Percentiles rank a stretch among this genome's conserved stretches.
These are phyloP conservation scores for Equus przewalskii DNA, from an alignment of 2,113 vertebrate genomes.

Conservation along the genomic window DNA sequence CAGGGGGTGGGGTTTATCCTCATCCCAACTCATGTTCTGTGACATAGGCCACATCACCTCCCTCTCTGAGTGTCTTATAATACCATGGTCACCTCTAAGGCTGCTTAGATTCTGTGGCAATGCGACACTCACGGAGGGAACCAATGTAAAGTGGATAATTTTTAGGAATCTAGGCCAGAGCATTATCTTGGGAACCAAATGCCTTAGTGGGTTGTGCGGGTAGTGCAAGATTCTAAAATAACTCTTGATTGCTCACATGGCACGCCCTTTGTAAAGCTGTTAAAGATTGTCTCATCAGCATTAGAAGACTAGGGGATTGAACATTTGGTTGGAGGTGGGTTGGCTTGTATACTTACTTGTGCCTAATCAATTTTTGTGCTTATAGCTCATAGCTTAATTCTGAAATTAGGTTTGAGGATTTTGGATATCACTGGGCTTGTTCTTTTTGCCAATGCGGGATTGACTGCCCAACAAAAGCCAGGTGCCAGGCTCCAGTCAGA, in stretches of 20 bases:
- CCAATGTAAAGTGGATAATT: background rate
- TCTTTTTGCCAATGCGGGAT: constrained; percentile 48
- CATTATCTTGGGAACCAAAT: background rate
- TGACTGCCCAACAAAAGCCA: constrained; percentile 51
- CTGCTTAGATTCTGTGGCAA: background rate
- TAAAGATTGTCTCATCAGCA: background rate
- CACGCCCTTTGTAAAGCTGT: background rate
- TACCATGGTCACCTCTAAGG: background rate
- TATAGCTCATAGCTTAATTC: background rate
- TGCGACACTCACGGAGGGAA: background rate
- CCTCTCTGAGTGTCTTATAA: background rate
- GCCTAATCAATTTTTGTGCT: constrained; percentile 50
- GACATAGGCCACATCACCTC: background rate
- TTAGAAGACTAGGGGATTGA: background rate
- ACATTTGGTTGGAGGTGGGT: background rate
- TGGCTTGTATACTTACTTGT: constrained; percentile 17
- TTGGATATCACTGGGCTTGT: background rate
- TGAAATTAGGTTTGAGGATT: constrained; percentile 2
- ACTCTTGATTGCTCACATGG: background rate
- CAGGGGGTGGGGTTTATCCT: background rate
- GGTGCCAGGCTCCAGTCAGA: constrained; percentile 56
- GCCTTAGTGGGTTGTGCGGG: background rate
- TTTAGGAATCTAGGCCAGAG: background rate
- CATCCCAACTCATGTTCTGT: background rate
- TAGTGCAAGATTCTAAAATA: background rate